A percentile compares a stretch with the other conserved stretches of the same genome.
phyloP scores from a whole-genome alignment of 1,140 invertebrate species.

The Diuraphis noxia region DNA sequence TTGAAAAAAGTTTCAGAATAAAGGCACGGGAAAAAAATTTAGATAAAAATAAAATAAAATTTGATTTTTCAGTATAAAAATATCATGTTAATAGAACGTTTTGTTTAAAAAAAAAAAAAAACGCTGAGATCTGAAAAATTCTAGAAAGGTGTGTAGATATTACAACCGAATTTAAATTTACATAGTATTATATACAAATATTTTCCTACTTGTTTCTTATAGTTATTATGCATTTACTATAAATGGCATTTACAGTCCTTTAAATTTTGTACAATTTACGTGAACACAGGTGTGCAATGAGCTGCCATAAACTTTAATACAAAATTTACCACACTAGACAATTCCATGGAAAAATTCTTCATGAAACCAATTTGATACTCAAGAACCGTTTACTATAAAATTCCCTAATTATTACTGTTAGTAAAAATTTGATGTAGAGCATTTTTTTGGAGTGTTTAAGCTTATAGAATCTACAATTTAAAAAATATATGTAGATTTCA shows the following conservation, averaged over 20 bases:
- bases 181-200: conserved; percentile 37
- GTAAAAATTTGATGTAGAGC: neutral
- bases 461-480: conserved; percentile 11
- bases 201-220: conserved; percentile 35
- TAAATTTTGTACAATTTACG: conserved; percentile 45
- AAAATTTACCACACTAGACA: conserved; percentile 5
- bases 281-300: conserved; percentile 49
- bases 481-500: conserved; percentile 16
- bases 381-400: conserved; percentile 18
- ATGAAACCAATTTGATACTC: neutral
- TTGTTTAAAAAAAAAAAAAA: conserved; percentile 37
- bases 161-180: conserved; percentile 9
- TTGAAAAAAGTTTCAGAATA: neutral
- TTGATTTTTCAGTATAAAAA: conserved; percentile 51
- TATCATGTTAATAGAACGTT: conserved; percentile 42
- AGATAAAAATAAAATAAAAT: conserved; percentile 32
- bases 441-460: neutral
- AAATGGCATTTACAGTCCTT: conserved; percentile 47
- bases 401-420: neutral
- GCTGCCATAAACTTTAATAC: conserved; percentile 41
- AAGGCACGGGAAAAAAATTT: conserved; percentile 13
- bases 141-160: conserved; percentile 30
- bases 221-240: conserved; percentile 26
- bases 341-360: neutral
- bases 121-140: conserved; percentile 49